These are phyloP conservation scores for Darevskia nairensis DNA, from an alignment of 2,797 vertebrate species.

Conservation along the genomic window DNA sequence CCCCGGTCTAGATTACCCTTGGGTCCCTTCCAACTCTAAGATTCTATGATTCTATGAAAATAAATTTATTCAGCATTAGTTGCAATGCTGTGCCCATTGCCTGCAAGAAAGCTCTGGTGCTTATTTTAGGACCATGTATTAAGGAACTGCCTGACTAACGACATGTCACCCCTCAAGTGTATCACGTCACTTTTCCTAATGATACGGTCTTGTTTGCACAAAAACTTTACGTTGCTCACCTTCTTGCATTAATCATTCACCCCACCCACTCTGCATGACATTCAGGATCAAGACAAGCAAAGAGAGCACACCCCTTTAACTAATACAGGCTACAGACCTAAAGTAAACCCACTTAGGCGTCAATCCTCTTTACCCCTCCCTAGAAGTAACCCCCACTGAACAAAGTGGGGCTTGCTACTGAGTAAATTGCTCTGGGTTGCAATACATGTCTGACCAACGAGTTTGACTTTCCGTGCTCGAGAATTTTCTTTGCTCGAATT, in stretches of 20 bases:
- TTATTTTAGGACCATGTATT: neutral
- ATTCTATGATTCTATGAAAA: too few species aligned
- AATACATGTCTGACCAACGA: neutral
- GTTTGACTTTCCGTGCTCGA: neutral
- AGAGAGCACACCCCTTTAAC: neutral
- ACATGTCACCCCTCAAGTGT: neutral
- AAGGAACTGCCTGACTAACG: neutral
- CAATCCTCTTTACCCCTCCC: neutral
- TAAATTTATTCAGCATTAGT: too few species aligned
- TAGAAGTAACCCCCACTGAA: neutral
- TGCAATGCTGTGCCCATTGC: neutral
- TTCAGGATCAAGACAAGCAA: neutral
- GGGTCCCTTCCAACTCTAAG: too few species aligned
- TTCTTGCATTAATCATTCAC: neutral
- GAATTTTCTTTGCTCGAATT: conserved; percentile 3
- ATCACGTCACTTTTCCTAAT: neutral
- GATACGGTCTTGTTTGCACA: too few species aligned
- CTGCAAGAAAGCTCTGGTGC: neutral
- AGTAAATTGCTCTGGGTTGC: neutral
- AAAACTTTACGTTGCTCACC: neutral
- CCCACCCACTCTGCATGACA: neutral
- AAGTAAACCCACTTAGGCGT: neutral
- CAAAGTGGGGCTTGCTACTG: neutral
- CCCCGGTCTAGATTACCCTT: too few species aligned
- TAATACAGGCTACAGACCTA: neutral